Conservation (phyloP, 2,888 invertebrate genomes). For the Chorisops tibialis region DNA sequence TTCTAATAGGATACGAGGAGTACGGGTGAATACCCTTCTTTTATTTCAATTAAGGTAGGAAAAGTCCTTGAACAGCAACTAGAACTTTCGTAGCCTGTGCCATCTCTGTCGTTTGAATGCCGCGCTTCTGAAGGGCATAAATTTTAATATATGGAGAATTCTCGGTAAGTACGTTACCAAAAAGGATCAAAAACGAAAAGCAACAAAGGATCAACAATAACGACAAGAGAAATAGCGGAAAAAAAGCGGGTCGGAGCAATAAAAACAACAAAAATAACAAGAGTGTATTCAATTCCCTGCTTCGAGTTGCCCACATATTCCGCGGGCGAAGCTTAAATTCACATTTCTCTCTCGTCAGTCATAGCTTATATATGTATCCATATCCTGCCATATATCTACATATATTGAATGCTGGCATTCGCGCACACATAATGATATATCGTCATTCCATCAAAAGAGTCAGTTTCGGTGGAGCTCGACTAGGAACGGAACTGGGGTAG, state of each 20-base stretch:
- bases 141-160: constrained; percentile 5
- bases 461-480: not conserved
- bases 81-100: not conserved
- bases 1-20: constrained; percentile 32
- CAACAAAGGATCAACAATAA: constrained; percentile 30
- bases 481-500: not conserved
- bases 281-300: no score
- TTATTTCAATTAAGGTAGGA: constrained; percentile 39
- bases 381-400: not conserved
- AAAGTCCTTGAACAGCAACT: constrained; percentile 30
- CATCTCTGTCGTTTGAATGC: not conserved
- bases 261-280: no score
- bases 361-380: constrained; percentile 10
- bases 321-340: constrained; percentile 9
- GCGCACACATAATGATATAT: constrained; percentile 4
- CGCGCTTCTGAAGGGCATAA: not conserved
- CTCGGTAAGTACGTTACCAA: constrained; percentile 14
- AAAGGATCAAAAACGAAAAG: constrained; percentile 14
- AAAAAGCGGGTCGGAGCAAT: no score
- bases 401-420: no score
- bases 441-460: constrained; percentile 10
- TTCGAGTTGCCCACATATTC: not conserved
- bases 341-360: not conserved
- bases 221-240: not conserved
- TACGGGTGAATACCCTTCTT: constrained; percentile 38